Evolutionary conservation across 2,888 invertebrate species (phyloP).

Genomic region (Nebria salina): DNA sequence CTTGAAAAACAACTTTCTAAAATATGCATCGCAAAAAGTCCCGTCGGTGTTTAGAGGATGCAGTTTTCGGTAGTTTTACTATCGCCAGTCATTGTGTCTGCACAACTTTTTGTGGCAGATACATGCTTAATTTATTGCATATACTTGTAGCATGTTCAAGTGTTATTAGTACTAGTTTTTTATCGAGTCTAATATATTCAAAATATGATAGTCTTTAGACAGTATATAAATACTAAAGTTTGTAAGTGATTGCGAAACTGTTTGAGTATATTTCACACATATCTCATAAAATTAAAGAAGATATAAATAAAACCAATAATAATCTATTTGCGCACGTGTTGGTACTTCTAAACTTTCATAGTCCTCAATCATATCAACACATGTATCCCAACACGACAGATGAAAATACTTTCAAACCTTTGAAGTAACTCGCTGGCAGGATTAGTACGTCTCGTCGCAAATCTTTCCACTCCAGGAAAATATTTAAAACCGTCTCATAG

Average conservation of each 20-base stretch:
- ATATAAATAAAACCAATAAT: too few species aligned
- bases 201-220: not conserved
- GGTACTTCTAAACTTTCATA: too few species aligned
- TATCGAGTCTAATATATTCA: slow-evolving; percentile 5
- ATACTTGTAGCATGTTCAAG: not conserved
- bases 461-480: not conserved
- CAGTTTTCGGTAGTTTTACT: not conserved
- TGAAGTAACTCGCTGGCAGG: not conserved
- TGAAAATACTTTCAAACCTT: not conserved
- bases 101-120: slow-evolving; percentile 11
- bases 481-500: not conserved
- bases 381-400: too few species aligned
- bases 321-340: too few species aligned
- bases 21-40: not conserved
- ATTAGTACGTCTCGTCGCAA: not conserved
- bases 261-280: not conserved
- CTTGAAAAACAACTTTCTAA: not conserved
- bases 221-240: not conserved
- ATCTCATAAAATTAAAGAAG: too few species aligned
- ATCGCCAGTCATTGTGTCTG: not conserved
- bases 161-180: slow-evolving; percentile 15
- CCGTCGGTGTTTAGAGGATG: not conserved
- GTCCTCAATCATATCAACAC: too few species aligned
- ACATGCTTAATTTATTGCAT: not conserved
- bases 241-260: not conserved